phyloP scores from a whole-genome alignment of 2,888 invertebrate genomes.

The Tigriopus californicus region DNA sequence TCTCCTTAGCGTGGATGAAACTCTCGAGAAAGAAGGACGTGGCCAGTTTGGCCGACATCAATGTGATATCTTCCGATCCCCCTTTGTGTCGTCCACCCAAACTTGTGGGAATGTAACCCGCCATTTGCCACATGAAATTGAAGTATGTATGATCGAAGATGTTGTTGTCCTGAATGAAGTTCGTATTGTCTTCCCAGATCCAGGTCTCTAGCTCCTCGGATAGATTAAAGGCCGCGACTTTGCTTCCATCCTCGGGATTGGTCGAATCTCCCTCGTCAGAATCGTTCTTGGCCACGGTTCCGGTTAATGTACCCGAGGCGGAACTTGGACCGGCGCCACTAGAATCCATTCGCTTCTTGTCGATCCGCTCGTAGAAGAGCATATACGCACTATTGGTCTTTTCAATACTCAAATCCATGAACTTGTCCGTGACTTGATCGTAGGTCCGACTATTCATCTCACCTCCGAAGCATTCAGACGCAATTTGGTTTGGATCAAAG shows the following conservation, averaged over 20 bases:
- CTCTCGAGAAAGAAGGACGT: slow-evolving; percentile 91
- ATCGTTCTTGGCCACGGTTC: background rate
- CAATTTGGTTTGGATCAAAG: slow-evolving; percentile 83
- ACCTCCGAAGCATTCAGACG: slow-evolving; percentile 88
- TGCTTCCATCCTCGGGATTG: slow-evolving; percentile 10
- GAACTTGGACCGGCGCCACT: background rate
- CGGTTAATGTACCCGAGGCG: background rate
- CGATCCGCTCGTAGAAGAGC: slow-evolving; percentile 78
- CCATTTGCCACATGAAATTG: slow-evolving; percentile 90
- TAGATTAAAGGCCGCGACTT: slow-evolving; percentile 35
- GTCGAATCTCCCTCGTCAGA: background rate
- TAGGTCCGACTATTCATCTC: slow-evolving; percentile 47
- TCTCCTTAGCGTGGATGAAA: slow-evolving; percentile 89
- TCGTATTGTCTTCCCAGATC: slow-evolving; percentile 95
- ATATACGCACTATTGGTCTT: slow-evolving; percentile 95
- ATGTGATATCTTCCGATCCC: slow-evolving; percentile 37
- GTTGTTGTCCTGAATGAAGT: slow-evolving; percentile 82
- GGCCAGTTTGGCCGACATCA: slow-evolving; percentile 66
- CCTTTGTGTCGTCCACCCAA: slow-evolving; percentile 55
- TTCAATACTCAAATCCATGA: slow-evolving; percentile 92
- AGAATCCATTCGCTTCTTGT: slow-evolving; percentile 20
- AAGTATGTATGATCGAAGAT: slow-evolving; percentile 92
- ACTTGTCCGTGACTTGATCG: slow-evolving; percentile 52
- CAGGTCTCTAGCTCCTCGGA: slow-evolving; percentile 70
- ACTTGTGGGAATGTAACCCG: slow-evolving; percentile 78